Evolutionary conservation across 2,113 vertebrate genomes (phyloP).

Genomic region (Orycteropus afer): DNA sequence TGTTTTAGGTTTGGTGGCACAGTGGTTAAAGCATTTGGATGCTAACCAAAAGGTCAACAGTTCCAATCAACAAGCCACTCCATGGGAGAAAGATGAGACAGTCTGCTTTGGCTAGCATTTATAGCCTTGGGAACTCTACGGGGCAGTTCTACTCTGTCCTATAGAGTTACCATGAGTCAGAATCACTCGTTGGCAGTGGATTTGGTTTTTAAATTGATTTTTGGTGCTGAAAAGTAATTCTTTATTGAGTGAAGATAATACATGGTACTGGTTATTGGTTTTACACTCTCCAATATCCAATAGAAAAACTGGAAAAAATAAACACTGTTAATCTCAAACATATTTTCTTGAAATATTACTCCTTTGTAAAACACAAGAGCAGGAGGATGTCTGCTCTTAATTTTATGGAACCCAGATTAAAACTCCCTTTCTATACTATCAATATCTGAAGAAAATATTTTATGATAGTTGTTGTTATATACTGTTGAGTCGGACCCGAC

Average conservation of each 20-base stretch:
- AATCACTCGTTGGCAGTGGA: too few species aligned
- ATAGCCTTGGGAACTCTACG: too few species aligned
- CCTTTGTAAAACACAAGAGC: not conserved
- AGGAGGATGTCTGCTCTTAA: not conserved
- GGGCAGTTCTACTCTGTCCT: too few species aligned
- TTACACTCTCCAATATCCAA: conserved; percentile 5
- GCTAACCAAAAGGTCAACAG: too few species aligned
- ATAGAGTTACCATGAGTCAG: too few species aligned
- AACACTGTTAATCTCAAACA: not conserved
- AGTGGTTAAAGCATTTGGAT: too few species aligned
- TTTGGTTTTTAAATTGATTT: conserved; percentile 26
- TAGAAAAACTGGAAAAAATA: not conserved
- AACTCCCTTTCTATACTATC: not conserved
- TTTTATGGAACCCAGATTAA: not conserved
- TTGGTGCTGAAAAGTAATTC: not conserved
- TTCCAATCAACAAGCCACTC: too few species aligned
- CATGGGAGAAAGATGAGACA: too few species aligned
- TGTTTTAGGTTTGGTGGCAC: too few species aligned
- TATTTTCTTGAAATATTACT: not conserved
- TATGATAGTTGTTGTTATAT: too few species aligned
- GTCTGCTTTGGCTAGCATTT: too few species aligned
- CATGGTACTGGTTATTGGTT: not conserved
- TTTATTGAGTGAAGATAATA: not conserved
- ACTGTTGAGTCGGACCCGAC: too few species aligned
- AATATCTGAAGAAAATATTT: not conserved